Base-by-base conservation (phyloP, 2,888 invertebrate species). In the Cephus sareptanus region DNA sequence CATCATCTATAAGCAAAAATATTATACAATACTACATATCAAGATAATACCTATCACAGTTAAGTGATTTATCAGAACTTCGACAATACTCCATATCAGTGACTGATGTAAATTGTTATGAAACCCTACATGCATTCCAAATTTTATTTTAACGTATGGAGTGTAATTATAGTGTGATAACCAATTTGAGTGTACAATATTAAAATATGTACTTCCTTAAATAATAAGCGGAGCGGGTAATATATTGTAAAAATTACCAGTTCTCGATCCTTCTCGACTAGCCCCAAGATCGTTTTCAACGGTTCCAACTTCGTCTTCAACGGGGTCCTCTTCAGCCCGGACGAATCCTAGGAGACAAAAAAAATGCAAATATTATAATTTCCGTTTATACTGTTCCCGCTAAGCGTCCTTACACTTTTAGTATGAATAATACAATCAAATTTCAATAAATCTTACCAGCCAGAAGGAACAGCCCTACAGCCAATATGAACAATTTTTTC, bases 241-340 rank as follows among this genome's bases (percentile, higher is more conserved):
- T 15, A 40, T 40, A 40, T 15, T 40, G 9, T 23, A 34, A 71
- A 71, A 71, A 13, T 71, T 90, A 97, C 97, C 97, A 90, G 98
- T 99, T 91, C 97, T 94, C 12, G 98, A 98, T 80, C 94, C 97
- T 92, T 98, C 97, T 83, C 97, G 94, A 82, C 95, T 96, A 74
- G 97, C 94, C 23, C 98, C 98, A 78, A 98, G 92, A 91, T 98
- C 96, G 56, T 94, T 93, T 75, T 97, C 96, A 77, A 96, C 94
- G 9, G 94, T 95, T 86, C 94, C 94, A 75, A 93, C 92, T 70
- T 92, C 92, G 69, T 92, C 93, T 79, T 94, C 94, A 33, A 91
- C 90, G 3, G 88, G 90, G 40, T 92, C 89, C 86, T 93, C 93
- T 87, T 89, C 87, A 40, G 92, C 93, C 74, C 83, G 85, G 76